Evolutionary conservation across 1,140 invertebrate genomes (phyloP).

Genomic region (Medauroidea extradentata): DNA sequence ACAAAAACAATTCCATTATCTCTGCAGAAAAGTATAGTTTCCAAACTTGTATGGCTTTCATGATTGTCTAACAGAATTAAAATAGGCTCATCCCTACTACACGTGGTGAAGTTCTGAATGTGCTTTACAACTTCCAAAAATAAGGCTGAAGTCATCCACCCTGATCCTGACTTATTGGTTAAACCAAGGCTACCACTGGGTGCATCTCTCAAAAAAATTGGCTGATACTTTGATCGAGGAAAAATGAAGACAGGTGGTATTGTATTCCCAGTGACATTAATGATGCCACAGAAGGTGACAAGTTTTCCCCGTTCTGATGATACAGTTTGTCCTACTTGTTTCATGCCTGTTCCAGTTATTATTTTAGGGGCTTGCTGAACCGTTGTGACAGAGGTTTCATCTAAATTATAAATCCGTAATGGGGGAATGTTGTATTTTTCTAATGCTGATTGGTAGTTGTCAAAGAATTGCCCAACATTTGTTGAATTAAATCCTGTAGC

Average conservation of each 20-base stretch:
- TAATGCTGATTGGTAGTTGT: constrained; percentile 29
- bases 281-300: constrained; percentile 36
- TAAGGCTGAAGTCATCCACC: too few species aligned
- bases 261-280: constrained; percentile 37
- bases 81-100: neutral
- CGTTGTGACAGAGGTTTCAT: constrained; percentile 29
- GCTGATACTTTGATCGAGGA: constrained; percentile 18
- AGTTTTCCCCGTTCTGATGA: constrained; percentile 40
- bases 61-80: neutral
- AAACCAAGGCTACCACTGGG: neutral
- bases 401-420: constrained; percentile 29
- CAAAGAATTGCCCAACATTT: constrained; percentile 35
- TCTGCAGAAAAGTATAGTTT: neutral
- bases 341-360: constrained; percentile 30
- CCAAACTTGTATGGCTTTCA: too few species aligned
- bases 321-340: constrained; percentile 39
- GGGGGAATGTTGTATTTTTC: too few species aligned
- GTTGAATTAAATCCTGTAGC: constrained; percentile 39
- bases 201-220: neutral
- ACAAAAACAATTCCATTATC: constrained; percentile 2
- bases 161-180: neutral
- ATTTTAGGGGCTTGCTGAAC: constrained; percentile 31
- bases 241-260: constrained; percentile 41
- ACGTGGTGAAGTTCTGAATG: too few species aligned
- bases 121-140: too few species aligned